phyloP scores from a whole-genome alignment of 2,888 invertebrate genomes.

The Himalopsyche kuldschensis region DNA sequence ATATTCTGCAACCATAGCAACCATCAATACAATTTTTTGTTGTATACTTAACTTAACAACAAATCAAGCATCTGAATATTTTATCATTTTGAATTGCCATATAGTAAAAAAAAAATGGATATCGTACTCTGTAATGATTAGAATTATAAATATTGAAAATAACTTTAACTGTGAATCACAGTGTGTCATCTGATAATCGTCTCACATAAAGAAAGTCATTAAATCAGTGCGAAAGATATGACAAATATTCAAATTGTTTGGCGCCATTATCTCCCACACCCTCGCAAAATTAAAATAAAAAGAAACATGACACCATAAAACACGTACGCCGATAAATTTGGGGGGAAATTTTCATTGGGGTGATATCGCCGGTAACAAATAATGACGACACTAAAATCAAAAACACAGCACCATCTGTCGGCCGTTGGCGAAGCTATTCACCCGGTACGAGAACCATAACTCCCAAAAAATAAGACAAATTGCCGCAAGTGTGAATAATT shows the following conservation, averaged over 20 bases:
- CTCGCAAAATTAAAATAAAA: conserved; percentile 10
- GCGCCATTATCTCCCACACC: neutral
- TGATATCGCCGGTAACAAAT: conserved; percentile 16
- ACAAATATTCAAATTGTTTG: neutral
- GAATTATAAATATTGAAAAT: no score
- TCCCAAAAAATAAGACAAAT: conserved; percentile 37
- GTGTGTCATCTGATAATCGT: no score
- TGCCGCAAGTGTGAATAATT: conserved; percentile 35
- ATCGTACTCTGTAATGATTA: no score
- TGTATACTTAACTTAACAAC: no score
- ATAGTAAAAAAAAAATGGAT: no score
- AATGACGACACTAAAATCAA: conserved; percentile 17
- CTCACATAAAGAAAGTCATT: neutral
- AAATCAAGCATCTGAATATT: no score
- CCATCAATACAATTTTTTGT: no score
- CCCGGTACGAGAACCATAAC: conserved; percentile 13
- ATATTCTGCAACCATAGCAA: no score
- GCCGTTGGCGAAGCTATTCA: conserved; percentile 3
- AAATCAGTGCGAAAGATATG: neutral
- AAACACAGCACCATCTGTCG: conserved; percentile 30
- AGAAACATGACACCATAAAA: conserved; percentile 21
- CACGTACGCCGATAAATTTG: conserved; percentile 11
- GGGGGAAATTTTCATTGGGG: neutral
- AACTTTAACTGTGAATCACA: no score
- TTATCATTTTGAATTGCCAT: no score